Evolutionary conservation across 2,888 invertebrate species (phyloP), one percentile per base, ranked within the genome.

Genomic region (Trilocha varians): DNA sequence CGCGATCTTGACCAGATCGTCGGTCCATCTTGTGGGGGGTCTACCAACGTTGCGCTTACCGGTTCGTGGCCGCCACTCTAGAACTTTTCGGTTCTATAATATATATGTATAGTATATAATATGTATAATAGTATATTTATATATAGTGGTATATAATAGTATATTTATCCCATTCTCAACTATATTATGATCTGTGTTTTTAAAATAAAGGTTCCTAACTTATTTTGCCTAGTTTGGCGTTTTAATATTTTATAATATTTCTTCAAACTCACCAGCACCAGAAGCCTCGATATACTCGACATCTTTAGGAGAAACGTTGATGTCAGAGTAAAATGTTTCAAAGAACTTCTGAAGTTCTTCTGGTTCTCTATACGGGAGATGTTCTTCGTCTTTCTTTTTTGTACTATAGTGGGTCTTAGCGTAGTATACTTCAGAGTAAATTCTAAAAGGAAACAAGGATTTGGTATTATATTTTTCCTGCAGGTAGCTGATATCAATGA

Each of bases 261-360:
- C 13, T n/a, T n/a, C n/a, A n/a, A n/a, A 32, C 36, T 49, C 53
- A 72, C 92, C 92, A 39, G 92, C 89, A 42, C 91, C 91, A 56
- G 94, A 94, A 14, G 94, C 93, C 75, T 96, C 96, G 3, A 96
- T 80, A 62, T 90, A 96, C 38, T 89, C 88, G 5, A 96, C 87
- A 1, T 87, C 75, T 8, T 70, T 63, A 0, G 94, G 94, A 39
- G 88, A 86, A 3, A 95, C 64, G 16, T 87, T 78, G 25, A 91
- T 88, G 62, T 90, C 88, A 1, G 80, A 62, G 50, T 90, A 90
- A 48, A 90, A 87, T 36, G 87, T 83, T 3, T 74, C 62, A 1
- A 90, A 48, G 1, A 91, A 69, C 39, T 78, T 59, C 44, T 78
- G 75, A 42, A 90, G 52, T 15, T 65, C 62, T 18, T 59, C 44